phyloP scores from a whole-genome alignment of 2,113 vertebrate species.

The Dasyprocta punctata region DNA sequence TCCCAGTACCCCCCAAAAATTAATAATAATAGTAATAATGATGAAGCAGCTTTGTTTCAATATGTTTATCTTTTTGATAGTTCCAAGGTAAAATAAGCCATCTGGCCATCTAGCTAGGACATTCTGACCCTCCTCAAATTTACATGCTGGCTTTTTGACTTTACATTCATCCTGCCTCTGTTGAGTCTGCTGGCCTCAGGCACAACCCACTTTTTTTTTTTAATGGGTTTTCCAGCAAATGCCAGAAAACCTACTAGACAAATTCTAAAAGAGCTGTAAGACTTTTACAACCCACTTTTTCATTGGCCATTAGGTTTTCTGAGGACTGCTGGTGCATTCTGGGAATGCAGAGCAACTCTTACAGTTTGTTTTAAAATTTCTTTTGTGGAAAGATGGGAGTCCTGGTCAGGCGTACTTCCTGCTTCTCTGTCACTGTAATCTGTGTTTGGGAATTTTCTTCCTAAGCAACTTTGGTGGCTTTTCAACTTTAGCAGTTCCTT shows the following conservation, averaged over 20 bases:
- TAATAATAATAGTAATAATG: too few species aligned
- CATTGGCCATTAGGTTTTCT: neutral
- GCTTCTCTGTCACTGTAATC: neutral
- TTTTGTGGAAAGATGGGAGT: neutral
- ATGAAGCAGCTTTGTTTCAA: constrained; percentile 97
- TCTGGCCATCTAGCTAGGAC: constrained; percentile 99
- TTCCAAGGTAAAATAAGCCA: constrained; percentile 99
- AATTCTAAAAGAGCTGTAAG: too few species aligned
- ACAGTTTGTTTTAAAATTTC: neutral
- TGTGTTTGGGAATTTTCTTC: neutral
- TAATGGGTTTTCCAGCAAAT: too few species aligned
- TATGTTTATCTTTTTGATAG: constrained; percentile 98
- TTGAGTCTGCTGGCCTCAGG: neutral
- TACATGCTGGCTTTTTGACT: constrained; percentile 91
- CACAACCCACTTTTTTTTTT: neutral
- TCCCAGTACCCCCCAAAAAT: too few species aligned
- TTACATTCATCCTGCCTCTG: constrained; percentile 90
- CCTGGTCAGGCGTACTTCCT: neutral
- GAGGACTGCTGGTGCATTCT: neutral
- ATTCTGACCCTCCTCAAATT: constrained; percentile 98
- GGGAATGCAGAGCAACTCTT: neutral
- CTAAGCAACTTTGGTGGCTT: neutral
- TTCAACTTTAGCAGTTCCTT: constrained; percentile 12
- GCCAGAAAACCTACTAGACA: too few species aligned
- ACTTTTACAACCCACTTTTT: neutral